These are phyloP conservation scores for Siniperca knerii DNA, from an alignment of 2,113 vertebrate genomes.

Conservation along the genomic window DNA sequence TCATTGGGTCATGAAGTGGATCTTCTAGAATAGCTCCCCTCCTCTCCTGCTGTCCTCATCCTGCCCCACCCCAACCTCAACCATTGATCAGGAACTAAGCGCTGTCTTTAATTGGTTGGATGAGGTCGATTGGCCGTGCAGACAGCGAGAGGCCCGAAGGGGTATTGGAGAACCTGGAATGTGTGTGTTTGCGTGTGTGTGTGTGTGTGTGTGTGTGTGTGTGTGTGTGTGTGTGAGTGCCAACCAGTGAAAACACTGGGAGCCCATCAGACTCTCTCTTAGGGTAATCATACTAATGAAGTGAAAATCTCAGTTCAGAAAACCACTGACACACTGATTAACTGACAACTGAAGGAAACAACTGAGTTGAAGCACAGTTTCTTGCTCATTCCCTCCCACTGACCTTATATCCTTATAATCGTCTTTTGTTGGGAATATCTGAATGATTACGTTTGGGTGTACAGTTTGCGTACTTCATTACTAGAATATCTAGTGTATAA, in stretches of 20 bases:
- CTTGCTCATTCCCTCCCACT: not conserved
- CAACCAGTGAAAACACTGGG: conserved; percentile 50
- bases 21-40: conserved; percentile 25
- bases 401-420: not conserved
- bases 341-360: conserved; percentile 68
- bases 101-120: conserved; percentile 81
- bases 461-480: not conserved
- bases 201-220: conserved; percentile 50
- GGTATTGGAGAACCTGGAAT: conserved; percentile 58
- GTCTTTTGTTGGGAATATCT: not conserved
- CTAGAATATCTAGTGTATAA: conserved; percentile 2
- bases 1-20: conserved; percentile 19
- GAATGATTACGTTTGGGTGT: not conserved
- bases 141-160: conserved; percentile 70
- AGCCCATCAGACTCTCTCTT: conserved; percentile 59
- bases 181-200: conserved; percentile 32
- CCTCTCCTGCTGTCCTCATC: conserved; percentile 44
- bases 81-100: conserved; percentile 82
- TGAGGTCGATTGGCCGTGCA: conserved; percentile 80
- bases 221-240: conserved; percentile 27
- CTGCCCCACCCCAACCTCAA: conserved; percentile 58
- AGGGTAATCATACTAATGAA: conserved; percentile 71
- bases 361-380: conserved; percentile 36
- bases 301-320: conserved; percentile 71
- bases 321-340: conserved; percentile 65